Evolutionary conservation across 2,113 vertebrate genomes (phyloP).

Genomic region (Paraplagusia blochii): DNA sequence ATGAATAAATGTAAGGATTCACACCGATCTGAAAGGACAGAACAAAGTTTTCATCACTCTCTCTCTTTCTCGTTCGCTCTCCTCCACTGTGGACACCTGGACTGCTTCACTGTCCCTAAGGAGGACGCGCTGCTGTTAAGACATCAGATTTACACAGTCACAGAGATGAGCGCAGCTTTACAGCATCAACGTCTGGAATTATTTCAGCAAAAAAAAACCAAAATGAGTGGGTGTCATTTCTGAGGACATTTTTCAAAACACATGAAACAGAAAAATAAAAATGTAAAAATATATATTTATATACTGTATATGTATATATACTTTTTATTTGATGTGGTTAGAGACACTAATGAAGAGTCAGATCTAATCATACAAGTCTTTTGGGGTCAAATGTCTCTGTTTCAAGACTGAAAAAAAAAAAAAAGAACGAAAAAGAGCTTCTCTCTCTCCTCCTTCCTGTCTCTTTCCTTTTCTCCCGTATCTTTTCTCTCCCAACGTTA

Average conservation of each 20-base stretch:
- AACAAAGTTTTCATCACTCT: slow-evolving; percentile 42
- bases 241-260: slow-evolving; percentile 30
- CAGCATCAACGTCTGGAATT: slow-evolving; percentile 51
- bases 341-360: slow-evolving; percentile 24
- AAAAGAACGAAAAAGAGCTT: slow-evolving; percentile 22
- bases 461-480: neutral
- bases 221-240: slow-evolving; percentile 11
- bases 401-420: slow-evolving; percentile 32
- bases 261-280: slow-evolving; percentile 26
- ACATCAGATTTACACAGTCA: slow-evolving; percentile 56
- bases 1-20: slow-evolving; percentile 47
- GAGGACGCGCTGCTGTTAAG: slow-evolving; percentile 57
- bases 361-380: slow-evolving; percentile 7
- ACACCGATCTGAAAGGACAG: slow-evolving; percentile 35
- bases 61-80: slow-evolving; percentile 25
- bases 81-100: slow-evolving; percentile 30
- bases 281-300: slow-evolving; percentile 2
- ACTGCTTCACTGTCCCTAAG: slow-evolving; percentile 51
- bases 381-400: slow-evolving; percentile 34
- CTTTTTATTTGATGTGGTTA: slow-evolving; percentile 16
- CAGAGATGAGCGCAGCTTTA: slow-evolving; percentile 49
- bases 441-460: slow-evolving; percentile 2
- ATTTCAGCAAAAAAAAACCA: slow-evolving; percentile 38
- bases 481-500: slow-evolving; percentile 26
- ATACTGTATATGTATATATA: too few relatives aligned